Evolutionary conservation across 2,888 invertebrate species (phyloP), one percentile per base, ranked within the genome.

Genomic region (Smittia aterrima): DNA sequence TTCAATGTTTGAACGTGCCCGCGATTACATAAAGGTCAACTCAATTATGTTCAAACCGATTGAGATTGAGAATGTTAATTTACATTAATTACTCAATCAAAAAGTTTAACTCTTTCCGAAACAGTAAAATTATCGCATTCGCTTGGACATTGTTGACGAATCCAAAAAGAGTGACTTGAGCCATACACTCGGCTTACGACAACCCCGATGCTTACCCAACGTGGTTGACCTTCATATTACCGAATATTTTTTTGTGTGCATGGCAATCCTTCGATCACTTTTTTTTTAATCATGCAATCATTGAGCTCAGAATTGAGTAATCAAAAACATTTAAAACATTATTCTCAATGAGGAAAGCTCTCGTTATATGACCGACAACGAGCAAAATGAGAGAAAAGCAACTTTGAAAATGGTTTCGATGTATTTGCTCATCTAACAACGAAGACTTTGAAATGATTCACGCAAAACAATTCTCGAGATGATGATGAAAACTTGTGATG

Each of bases 171-270:
- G n/a, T 47, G 4, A 47, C 47, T 47, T 47, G 47, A 47, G 47
- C 6, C 13, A 47, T n/a, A 47, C 47, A n/a, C 13, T 2, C 13
- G 47, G 4, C 3, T 16, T 2, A 6, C 47, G 47, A 6, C 2
- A 47, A 4, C 16, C n/a, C n/a, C 47, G 47, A 47, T 6, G 24
- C 24, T 58, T 58, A 24, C 22, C 3, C 4, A 22, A 58, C 16
- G 38, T 16, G 9, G 24, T 58, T 16, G 38, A 71, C 54, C 54
- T 71, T 54, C 53, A 71, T 54, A 24, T 71, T 71, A 71, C 71
- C 71, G 71, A 71, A 71, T 71, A 58, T 6, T n/a, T 25, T 68
- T 68, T 25, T 71, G 71, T 71, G 71, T 54, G 68, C 47, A 32
- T 66, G 68, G 38, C 68, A 68, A 68, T 68, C 68, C 47, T 32